Base-by-base conservation (phyloP, 2,888 invertebrate species). In the Hemaris fuciformis region DNA sequence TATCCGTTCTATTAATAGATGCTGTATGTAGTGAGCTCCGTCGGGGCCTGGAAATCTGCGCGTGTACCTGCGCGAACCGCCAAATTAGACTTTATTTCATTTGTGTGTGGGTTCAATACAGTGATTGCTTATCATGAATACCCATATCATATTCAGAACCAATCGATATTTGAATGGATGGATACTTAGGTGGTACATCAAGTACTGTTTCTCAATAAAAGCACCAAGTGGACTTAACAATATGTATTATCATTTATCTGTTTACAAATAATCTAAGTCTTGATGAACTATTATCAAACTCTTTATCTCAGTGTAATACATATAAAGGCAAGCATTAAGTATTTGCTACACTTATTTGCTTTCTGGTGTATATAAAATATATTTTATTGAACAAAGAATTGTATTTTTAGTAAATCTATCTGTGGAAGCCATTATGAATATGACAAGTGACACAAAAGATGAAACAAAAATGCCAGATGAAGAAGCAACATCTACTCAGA, bases 361-460 rank as follows among this genome's bases (percentile, higher is more conserved):
- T 43, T 46, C 2, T 46, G 4, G 23, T 22, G 5, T 7, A 46
- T 1, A 5, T 43, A 4, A n/a, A 5, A 46, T 10, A 1, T 10
- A 46, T 31, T 18, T 27, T 48, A 27, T 48, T 48, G 15, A 6
- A 25, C 27, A 25, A 15, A 15, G 8, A 15, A 27, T 48, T 48
- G 8, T 25, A 25, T 48, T 53, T 53, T 31, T 74, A 87, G 87
- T 85, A 59, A 72, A 81, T 64, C 64, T 77, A 57, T 74, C 87
- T 2, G 77, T 83, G 62, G 82, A 87, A 66, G 81, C 80, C 10
- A 73, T 87, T 2, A 80, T 86, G 79, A 81, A 76, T 62, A 81
- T 87, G 43, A 76, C 73, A 42, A 74, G 69, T 63, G 83, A 81
- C 48, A 65, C 66, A 22, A 23, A 60, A 13, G 67, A 64, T 59